phyloP scores from a whole-genome alignment of 2,113 vertebrate species.

The Misgurnus mizolepis region DNA sequence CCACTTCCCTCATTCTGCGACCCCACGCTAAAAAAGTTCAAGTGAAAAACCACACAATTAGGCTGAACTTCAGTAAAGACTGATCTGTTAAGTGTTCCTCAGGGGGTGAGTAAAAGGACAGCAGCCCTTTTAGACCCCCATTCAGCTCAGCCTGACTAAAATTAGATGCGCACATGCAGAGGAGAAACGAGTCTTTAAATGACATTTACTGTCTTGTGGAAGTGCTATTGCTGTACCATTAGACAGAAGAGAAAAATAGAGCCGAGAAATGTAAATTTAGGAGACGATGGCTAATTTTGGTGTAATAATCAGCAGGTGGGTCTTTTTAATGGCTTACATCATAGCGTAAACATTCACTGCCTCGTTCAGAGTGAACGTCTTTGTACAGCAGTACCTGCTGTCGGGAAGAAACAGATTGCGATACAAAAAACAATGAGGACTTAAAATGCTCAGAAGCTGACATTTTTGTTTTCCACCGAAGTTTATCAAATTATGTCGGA shows the following conservation, averaged over 20 bases:
- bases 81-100: slow-evolving; percentile 41
- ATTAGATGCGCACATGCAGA: slow-evolving; percentile 12
- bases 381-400: slow-evolving; percentile 18
- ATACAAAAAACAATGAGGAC: slow-evolving; percentile 44
- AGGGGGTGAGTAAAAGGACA: slow-evolving; percentile 46
- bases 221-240: background rate
- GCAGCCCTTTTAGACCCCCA: slow-evolving; percentile 6
- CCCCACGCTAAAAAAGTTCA: slow-evolving; percentile 41
- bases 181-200: background rate
- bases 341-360: slow-evolving; percentile 12
- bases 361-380: slow-evolving; percentile 40
- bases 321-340: background rate
- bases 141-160: slow-evolving; percentile 13
- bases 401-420: slow-evolving; percentile 45
- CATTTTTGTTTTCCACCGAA: slow-evolving; percentile 19
- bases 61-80: slow-evolving; percentile 46
- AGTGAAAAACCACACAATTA: slow-evolving; percentile 55
- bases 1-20: slow-evolving; percentile 32
- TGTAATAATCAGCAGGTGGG: slow-evolving; percentile 17
- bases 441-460: background rate
- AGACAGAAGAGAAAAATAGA: slow-evolving; percentile 17
- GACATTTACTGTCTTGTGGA: background rate
- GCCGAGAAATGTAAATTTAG: background rate
- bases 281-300: background rate
- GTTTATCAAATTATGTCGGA: slow-evolving; percentile 49